Evolutionary conservation across 2,797 vertebrate genomes (phyloP).

Genomic region (Picus viridis): DNA sequence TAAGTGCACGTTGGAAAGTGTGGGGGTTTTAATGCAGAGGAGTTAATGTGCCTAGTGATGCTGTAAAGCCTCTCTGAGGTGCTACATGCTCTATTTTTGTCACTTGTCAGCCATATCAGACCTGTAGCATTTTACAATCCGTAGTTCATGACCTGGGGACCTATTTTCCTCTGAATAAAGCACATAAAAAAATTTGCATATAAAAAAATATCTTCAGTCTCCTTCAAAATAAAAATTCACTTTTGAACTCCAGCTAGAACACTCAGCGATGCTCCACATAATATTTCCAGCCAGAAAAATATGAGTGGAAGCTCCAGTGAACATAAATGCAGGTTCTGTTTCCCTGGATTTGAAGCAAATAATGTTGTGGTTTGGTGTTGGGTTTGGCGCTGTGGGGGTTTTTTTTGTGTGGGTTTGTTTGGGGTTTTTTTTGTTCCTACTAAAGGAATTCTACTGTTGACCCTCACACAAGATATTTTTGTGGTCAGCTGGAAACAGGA

Average conservation of each 20-base stretch:
- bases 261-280: neutral
- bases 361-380: neutral
- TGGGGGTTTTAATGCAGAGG: neutral
- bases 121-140: neutral
- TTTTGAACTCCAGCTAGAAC: neutral
- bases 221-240: conserved; percentile 1
- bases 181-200: neutral
- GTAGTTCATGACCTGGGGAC: neutral
- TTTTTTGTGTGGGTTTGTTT: no score
- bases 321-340: neutral
- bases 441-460: conserved; percentile 13
- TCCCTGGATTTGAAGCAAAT: neutral
- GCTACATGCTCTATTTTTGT: neutral
- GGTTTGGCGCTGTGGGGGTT: no score
- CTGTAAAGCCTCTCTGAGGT: neutral
- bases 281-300: conserved; percentile 24
- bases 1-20: neutral
- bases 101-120: neutral
- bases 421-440: neutral
- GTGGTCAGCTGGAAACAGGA: conserved; percentile 4
- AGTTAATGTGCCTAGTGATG: neutral
- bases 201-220: neutral
- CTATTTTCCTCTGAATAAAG: neutral
- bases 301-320: neutral
- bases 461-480: neutral